Evolutionary conservation across 2,113 vertebrate species (phyloP).

Genomic region (Salvelinus sp.): DNA sequence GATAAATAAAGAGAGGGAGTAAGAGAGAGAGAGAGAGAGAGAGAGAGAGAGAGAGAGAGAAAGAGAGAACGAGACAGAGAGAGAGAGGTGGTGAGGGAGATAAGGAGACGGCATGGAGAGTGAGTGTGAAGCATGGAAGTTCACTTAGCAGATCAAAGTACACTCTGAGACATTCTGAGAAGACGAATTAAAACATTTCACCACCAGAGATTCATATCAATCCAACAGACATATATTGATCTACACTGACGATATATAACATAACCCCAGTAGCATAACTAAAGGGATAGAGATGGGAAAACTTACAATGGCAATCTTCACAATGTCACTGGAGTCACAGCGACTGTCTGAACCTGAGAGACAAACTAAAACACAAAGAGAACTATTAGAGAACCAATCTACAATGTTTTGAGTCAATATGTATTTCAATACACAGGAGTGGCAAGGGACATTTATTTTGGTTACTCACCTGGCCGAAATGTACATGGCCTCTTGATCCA

Average conservation of each 20-base stretch:
- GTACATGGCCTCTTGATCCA: conserved; percentile 26
- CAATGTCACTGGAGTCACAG: conserved; percentile 57
- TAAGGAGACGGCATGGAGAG: too few relatives aligned
- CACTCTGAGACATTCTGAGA: too few relatives aligned
- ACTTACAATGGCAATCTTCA: conserved; percentile 78
- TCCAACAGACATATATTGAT: too few relatives aligned
- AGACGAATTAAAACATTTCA: not conserved
- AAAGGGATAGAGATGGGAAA: not conserved
- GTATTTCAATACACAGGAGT: too few relatives aligned
- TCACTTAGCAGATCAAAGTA: not conserved
- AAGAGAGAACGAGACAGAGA: too few relatives aligned
- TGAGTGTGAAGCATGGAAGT: too few relatives aligned
- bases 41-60: too few relatives aligned
- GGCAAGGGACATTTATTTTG: not conserved
- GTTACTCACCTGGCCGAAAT: conserved; percentile 33
- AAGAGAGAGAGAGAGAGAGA: not conserved
- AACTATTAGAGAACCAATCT: not conserved
- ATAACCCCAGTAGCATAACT: not conserved
- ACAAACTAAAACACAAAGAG: conserved; percentile 7
- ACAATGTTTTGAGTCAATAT: too few relatives aligned
- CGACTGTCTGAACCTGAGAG: conserved; percentile 50
- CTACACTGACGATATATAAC: not conserved
- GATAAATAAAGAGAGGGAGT: not conserved
- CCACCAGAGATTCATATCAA: not conserved
- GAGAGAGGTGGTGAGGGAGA: too few relatives aligned